Evolutionary conservation across 2,113 vertebrate genomes (phyloP).

Genomic region (Ctenomys sociabilis): DNA sequence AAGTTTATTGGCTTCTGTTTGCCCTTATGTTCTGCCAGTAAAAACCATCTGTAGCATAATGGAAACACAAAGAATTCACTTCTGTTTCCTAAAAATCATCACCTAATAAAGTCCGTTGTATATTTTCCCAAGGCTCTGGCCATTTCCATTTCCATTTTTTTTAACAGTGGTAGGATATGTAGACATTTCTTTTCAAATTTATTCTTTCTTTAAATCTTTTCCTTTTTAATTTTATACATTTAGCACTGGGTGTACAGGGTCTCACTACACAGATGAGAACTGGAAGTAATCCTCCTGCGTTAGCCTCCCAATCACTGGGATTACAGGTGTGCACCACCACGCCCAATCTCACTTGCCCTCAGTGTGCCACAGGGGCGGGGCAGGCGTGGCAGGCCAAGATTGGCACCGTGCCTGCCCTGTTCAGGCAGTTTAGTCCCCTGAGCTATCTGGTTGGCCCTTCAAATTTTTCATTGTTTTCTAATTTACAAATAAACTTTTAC

Average conservation of each 20-base stretch:
- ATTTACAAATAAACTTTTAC: background rate
- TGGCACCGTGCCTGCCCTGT: too few species aligned
- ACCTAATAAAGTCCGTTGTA: conserved; percentile 10
- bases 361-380: too few species aligned
- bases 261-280: too few species aligned
- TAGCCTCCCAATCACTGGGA: too few species aligned
- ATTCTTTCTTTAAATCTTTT: background rate
- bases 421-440: too few species aligned
- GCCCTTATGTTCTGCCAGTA: conserved; percentile 44
- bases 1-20: conserved; percentile 52
- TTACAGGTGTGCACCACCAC: too few species aligned
- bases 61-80: conserved; percentile 41
- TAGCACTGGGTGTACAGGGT: too few species aligned
- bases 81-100: conserved; percentile 30
- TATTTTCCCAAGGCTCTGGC: background rate
- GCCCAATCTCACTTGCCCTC: too few species aligned
- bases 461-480: background rate
- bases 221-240: too few species aligned
- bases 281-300: too few species aligned
- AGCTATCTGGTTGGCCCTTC: background rate
- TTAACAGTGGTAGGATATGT: background rate
- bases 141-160: conserved; percentile 24
- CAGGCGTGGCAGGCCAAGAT: too few species aligned
- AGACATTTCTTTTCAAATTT: background rate
- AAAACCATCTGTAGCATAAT: conserved; percentile 55